Evolutionary conservation across 2,888 invertebrate species (phyloP).

Genomic region (Sericinus montela): DNA sequence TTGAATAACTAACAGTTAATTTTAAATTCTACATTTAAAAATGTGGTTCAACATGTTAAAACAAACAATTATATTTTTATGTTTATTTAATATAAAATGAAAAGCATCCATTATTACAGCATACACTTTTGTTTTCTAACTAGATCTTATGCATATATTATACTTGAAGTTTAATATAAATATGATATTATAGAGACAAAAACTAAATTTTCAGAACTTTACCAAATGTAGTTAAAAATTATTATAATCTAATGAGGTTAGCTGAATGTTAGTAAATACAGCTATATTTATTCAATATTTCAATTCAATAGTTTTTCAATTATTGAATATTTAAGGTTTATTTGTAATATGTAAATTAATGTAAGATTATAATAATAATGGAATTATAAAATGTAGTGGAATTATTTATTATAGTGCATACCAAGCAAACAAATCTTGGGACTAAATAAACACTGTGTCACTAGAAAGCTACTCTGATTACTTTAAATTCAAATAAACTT

Average conservation of each 20-base stretch:
- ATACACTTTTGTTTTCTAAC: conserved; percentile 43
- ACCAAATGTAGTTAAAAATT: too few relatives aligned
- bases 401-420: not conserved
- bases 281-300: too few relatives aligned
- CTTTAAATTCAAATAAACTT: not conserved
- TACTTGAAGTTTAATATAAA: conserved; percentile 21
- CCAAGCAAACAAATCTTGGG: not conserved
- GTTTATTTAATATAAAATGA: conserved; percentile 74
- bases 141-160: conserved; percentile 40
- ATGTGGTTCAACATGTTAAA: conserved; percentile 19
- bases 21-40: too few relatives aligned
- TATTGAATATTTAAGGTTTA: too few relatives aligned
- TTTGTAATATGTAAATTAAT: too few relatives aligned
- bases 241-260: too few relatives aligned
- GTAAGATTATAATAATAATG: not conserved
- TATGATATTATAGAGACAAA: conserved; percentile 3
- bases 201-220: too few relatives aligned
- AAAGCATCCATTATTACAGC: conserved; percentile 76
- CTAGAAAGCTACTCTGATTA: not conserved
- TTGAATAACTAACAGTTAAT: too few relatives aligned
- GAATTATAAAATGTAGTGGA: not conserved
- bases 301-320: too few relatives aligned
- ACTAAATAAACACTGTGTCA: not conserved
- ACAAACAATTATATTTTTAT: conserved; percentile 36
- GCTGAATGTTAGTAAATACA: too few relatives aligned